Evolutionary conservation across 2,888 invertebrate genomes (phyloP).

Genomic region (Heliconius aoede): DNA sequence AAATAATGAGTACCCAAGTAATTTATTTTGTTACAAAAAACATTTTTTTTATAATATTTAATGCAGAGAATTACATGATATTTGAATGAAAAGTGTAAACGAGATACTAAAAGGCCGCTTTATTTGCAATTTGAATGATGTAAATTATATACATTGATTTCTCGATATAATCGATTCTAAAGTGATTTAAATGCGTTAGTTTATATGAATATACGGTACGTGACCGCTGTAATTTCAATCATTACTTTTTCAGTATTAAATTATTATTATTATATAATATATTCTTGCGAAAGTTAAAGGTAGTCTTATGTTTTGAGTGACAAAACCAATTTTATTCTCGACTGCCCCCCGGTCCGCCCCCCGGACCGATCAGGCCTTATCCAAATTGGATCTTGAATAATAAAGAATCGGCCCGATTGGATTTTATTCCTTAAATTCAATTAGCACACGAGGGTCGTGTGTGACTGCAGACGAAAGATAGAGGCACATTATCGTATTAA

Average conservation of each 20-base stretch:
- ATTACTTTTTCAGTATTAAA: no score
- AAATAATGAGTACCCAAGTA: no score
- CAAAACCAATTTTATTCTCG: constrained; percentile 84
- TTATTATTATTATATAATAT: no score
- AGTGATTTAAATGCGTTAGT: neutral
- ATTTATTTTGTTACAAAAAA: neutral
- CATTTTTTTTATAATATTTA: neutral
- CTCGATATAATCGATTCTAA: neutral
- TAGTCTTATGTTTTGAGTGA: constrained; percentile 84
- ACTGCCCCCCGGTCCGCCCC: constrained; percentile 72
- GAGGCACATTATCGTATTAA: constrained; percentile 81
- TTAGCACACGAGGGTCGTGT: constrained; percentile 83
- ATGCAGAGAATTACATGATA: neutral
- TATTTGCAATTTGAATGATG: neutral
- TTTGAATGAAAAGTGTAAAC: neutral
- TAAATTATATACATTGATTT: neutral
- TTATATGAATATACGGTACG: neutral
- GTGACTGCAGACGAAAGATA: constrained; percentile 83
- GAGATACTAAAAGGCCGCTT: neutral
- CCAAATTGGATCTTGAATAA: constrained; percentile 85
- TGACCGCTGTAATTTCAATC: neutral
- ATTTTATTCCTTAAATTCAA: constrained; percentile 85
- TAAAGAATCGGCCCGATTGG: constrained; percentile 85
- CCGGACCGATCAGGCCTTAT: constrained; percentile 83
- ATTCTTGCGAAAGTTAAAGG: constrained; percentile 66